Evolutionary conservation across 1,140 invertebrate genomes (phyloP).

Genomic region (Micrasema longulum): DNA sequence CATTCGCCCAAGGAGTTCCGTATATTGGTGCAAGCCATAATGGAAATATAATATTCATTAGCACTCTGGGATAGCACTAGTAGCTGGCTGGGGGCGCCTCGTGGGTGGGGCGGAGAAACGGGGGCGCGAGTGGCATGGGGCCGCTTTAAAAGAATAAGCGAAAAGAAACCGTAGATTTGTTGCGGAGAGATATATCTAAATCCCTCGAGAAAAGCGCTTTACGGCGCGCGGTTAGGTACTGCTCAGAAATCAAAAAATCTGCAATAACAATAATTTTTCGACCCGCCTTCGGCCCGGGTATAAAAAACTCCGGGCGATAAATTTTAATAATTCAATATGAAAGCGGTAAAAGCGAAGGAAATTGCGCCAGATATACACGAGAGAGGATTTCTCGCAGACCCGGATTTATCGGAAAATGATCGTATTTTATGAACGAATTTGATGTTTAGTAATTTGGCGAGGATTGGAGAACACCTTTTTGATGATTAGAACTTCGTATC

Average conservation of each 20-base stretch:
- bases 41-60: constrained; percentile 54
- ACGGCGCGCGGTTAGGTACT: constrained; percentile 48
- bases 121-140: constrained; percentile 17
- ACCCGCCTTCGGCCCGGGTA: constrained; percentile 30
- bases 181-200: constrained; percentile 44
- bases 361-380: constrained; percentile 49
- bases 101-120: constrained; percentile 29
- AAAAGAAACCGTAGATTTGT: constrained; percentile 39
- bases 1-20: constrained; percentile 42
- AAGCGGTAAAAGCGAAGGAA: constrained; percentile 54
- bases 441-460: too few relatives aligned
- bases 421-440: not conserved
- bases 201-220: constrained; percentile 48
- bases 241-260: constrained; percentile 56
- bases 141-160: constrained; percentile 31
- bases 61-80: too few relatives aligned
- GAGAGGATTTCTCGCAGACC: constrained; percentile 35
- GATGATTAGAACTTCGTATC: too few relatives aligned
- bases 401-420: constrained; percentile 10
- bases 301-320: constrained; percentile 54
- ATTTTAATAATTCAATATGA: constrained; percentile 56
- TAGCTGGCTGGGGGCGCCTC: too few relatives aligned
- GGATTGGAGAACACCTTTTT: too few relatives aligned
- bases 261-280: constrained; percentile 55
- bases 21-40: constrained; percentile 53